Evolutionary conservation across 2,888 invertebrate genomes (phyloP), one percentile per base, ranked within the genome.

Genomic region (Cacoxenus indagator): DNA sequence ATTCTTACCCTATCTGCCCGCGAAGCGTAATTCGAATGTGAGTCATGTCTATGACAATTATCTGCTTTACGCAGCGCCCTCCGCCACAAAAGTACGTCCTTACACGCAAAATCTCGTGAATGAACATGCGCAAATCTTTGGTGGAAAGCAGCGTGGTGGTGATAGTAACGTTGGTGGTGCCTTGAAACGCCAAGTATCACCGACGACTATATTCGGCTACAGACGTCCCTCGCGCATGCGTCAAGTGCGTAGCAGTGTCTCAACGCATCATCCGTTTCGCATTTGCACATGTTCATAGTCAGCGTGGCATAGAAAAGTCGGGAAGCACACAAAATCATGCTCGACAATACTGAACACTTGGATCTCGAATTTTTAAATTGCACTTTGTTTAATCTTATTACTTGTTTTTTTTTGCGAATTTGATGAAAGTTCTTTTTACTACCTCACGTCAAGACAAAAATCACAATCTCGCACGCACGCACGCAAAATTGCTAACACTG

Each of bases 211-310:
- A 6, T 62, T 62, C 24, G 61, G 61, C 17, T 62, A 62, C 29
- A 29, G 45, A 11, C 61, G 61, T 2, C 61, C 67, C 54, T 67
- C 81, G 66, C 78, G 77, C 17, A 74, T 74, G 72, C 80, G 85
- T 8, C 84, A 81, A 67, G 83, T 83, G 73, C 81, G 85, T 69
- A 82, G 82, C 78, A 84, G 81, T 48, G 81, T 86, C 66, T 81
- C 84, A 69, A 85, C 86, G 70, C 84, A 86, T 77, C 86, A 87
- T 72, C 86, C 87, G 59, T 86, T 87, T 71, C 87, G 86, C 78
- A 84, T 88, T 73, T 88, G 87, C 84, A 86, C 88, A 85, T 88
- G 87, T 86, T 88, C 87, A 86, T 88, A 87, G 87, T 86, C 82
- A 78, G 80, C 78, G 84, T 75, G 67, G 67, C 57, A 64, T 29